Percentiles rank a stretch among this genome's conserved stretches.
These are phyloP conservation scores for Saturnia japonica DNA, from an alignment of 2,888 invertebrate species.

Conservation along the genomic window DNA sequence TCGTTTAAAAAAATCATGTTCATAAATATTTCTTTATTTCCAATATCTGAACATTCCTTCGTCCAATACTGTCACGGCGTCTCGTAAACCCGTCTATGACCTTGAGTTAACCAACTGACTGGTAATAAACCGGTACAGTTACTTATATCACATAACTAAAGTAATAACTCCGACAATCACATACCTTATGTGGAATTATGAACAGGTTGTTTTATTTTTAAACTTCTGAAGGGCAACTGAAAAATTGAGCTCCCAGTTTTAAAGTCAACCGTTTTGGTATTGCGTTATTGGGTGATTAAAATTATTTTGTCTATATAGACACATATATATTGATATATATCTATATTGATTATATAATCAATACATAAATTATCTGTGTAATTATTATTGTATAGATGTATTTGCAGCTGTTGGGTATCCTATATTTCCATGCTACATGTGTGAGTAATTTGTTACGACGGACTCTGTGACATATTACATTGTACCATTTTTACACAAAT, in stretches of 20 bases:
- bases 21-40: background rate
- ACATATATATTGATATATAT: no score
- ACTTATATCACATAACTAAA: conserved; percentile 30
- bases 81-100: conserved; percentile 63
- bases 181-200: background rate
- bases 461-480: no score
- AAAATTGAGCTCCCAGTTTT: background rate
- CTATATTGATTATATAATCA: no score
- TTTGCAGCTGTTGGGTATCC: background rate
- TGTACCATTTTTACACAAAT: no score
- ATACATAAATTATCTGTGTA: background rate
- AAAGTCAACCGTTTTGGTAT: background rate
- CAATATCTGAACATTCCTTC: conserved; percentile 12
- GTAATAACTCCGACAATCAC: conserved; percentile 5
- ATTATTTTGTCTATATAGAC: no score
- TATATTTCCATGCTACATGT: background rate
- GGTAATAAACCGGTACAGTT: conserved; percentile 50
- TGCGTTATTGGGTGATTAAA: background rate
- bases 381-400: background rate
- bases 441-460: no score
- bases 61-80: conserved; percentile 15
- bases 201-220: conserved; percentile 8
- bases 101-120: conserved; percentile 51
- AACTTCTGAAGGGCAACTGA: background rate
- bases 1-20: background rate